Base-by-base conservation (phyloP, 1,140 invertebrate genomes). In the Akabosia matsudoensis region DNA sequence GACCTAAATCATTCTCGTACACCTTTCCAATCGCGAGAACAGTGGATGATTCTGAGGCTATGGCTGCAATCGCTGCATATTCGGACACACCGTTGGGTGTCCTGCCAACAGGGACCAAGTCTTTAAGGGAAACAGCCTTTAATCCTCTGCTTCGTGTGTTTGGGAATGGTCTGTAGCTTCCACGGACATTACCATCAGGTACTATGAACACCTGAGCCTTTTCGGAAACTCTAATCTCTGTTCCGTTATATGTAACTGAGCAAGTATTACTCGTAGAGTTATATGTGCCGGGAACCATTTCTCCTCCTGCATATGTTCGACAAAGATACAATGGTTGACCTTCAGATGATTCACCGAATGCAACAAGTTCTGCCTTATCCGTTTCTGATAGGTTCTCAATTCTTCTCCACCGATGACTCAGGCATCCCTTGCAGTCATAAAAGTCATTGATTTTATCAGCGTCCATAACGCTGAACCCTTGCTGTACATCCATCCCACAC, bases 391-490 rank as follows among this genome's bases (percentile, higher is more conserved):
- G 28, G 3, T 31, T 28, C 3, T 67, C 61, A 30, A 30, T 30
- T 10, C 10, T 24, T 2, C 61, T 24, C 61, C 61, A 67, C 2
- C 61, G 24, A 30, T 67, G 28, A 31, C 61, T 10, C 4, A 16
- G 61, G 30, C 61, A 67, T 10, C 61, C 61, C 31, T 31, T 2
- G 22, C 61, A 67, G 28, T 67, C 30, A 31, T 67, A 67, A 30
- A 67, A 67, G 31, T 67, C 61, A 31, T 67, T 67, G 28, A 67
- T 28, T 30, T 67, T 30, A 67, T 67, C 61, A 2, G 61, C 61
- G n/a, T 67, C 61, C 28, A 67, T 30, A 3, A 67, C 30, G 28
- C 61, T 67, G 10, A 67, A n/a, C 3, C 61, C 61, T 30, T 67
- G 1, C 4, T 10, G 24, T n/a, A 67, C 22, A 4, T 28, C 26